These are phyloP conservation scores for Drosophila kambysellisi DNA, from an alignment of 2,888 invertebrate genomes.

Conservation along the genomic window DNA sequence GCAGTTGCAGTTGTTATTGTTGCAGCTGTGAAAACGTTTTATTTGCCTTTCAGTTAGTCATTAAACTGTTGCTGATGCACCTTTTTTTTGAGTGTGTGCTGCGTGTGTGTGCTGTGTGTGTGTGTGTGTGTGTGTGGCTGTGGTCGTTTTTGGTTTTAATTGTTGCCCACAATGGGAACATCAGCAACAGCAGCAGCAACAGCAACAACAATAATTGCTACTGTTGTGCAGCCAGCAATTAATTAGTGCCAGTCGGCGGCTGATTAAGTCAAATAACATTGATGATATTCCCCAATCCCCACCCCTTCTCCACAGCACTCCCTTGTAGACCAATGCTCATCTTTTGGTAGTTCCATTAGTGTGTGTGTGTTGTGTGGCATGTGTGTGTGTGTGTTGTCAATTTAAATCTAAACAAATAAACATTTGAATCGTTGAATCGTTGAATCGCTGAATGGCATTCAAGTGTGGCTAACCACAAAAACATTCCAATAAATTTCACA, in stretches of 20 bases:
- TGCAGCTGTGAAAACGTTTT: constrained; percentile 57
- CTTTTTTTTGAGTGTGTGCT: constrained; percentile 22
- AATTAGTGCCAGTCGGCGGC: constrained; percentile 61
- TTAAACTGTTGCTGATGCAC: constrained; percentile 50
- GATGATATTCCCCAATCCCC: constrained; percentile 22
- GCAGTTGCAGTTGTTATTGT: constrained; percentile 38
- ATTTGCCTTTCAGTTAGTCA: constrained; percentile 73
- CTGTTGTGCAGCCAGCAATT: constrained; percentile 57
- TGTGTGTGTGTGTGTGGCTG: constrained; percentile 18
- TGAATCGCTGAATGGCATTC: constrained; percentile 14
- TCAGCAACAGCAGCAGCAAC: constrained; percentile 22
- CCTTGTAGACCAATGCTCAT: neutral
- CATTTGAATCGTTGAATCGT: constrained; percentile 35
- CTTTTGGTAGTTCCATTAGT: constrained; percentile 7
- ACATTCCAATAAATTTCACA: constrained; percentile 33
- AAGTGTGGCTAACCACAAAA: constrained; percentile 48
- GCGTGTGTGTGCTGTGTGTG: constrained; percentile 6
- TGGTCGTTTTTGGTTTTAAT: constrained; percentile 48
- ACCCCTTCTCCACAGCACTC: neutral
- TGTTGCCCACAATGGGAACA: constrained; percentile 46
- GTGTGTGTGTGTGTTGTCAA: constrained; percentile 25
- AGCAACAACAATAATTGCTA: constrained; percentile 11
- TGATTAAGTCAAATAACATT: constrained; percentile 69
- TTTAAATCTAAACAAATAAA: constrained; percentile 59
- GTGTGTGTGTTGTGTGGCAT: neutral